These are phyloP conservation scores for Ectropis grisescens DNA, from an alignment of 1,140 invertebrate species.

Conservation along the genomic window DNA sequence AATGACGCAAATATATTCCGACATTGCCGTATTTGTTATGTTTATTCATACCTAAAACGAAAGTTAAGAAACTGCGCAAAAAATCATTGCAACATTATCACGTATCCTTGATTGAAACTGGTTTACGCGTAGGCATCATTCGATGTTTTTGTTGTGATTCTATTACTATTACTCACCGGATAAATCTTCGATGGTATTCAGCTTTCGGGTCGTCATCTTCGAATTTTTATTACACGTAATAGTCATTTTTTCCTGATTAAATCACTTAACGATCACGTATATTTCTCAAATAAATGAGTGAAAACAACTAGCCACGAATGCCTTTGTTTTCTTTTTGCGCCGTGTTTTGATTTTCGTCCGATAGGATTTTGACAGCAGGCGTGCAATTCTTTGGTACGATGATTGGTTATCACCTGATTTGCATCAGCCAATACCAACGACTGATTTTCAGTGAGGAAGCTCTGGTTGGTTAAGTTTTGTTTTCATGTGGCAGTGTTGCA, in stretches of 20 bases:
- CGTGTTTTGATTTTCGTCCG: constrained; percentile 38
- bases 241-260: constrained; percentile 4
- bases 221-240: background rate
- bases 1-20: no score
- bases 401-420: no score
- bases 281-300: background rate
- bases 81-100: no score
- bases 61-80: no score
- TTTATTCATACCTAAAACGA: no score
- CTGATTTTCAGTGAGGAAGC: background rate
- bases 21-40: no score
- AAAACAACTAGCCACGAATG: constrained; percentile 4
- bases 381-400: constrained; percentile 12
- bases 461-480: constrained; percentile 27
- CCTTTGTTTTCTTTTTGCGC: constrained; percentile 42
- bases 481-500: constrained; percentile 13
- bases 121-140: constrained; percentile 28
- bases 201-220: constrained; percentile 50
- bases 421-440: no score
- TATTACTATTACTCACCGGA: constrained; percentile 61
- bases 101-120: constrained; percentile 25
- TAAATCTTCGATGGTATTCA: constrained; percentile 59
- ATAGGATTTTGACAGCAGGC: constrained; percentile 19
- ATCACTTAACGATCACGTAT: constrained; percentile 12
- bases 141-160: constrained; percentile 16